These are phyloP conservation scores for Nephrotoma flavescens DNA, from an alignment of 2,888 invertebrate species.

Conservation along the genomic window DNA sequence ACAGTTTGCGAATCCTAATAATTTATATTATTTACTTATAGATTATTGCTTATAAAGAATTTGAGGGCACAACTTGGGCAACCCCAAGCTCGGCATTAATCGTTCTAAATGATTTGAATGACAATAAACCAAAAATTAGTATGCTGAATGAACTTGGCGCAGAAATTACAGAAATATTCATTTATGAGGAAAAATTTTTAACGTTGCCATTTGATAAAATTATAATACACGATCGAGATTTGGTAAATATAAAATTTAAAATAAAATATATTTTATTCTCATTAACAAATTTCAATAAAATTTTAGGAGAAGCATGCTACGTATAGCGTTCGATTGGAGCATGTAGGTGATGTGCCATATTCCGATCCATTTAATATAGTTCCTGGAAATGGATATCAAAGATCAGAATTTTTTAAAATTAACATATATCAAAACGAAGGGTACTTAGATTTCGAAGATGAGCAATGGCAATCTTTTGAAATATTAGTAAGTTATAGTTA, in stretches of 20 bases:
- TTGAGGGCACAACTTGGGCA: constrained; percentile 15
- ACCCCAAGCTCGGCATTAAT: constrained; percentile 30
- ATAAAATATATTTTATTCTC: neutral
- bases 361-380: constrained; percentile 42
- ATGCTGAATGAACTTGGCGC: constrained; percentile 21
- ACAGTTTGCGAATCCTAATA: neutral
- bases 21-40: constrained; percentile 6
- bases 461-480: constrained; percentile 34
- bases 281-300: neutral
- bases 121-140: constrained; percentile 42
- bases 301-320: constrained; percentile 42
- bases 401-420: constrained; percentile 42
- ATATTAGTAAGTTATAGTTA: constrained; percentile 23
- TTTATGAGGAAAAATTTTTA: constrained; percentile 39
- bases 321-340: constrained; percentile 34
- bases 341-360: constrained; percentile 17
- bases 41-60: constrained; percentile 35
- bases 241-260: constrained; percentile 26
- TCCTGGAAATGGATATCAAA: constrained; percentile 44
- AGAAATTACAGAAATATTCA: constrained; percentile 19
- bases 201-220: constrained; percentile 35
- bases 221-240: constrained; percentile 38
- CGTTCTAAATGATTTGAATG: constrained; percentile 44
- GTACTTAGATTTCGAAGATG: constrained; percentile 43
- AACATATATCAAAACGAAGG: constrained; percentile 35